Base-by-base conservation (phyloP, 2,113 vertebrate species). In the Psammodynastes pulverulentus region DNA sequence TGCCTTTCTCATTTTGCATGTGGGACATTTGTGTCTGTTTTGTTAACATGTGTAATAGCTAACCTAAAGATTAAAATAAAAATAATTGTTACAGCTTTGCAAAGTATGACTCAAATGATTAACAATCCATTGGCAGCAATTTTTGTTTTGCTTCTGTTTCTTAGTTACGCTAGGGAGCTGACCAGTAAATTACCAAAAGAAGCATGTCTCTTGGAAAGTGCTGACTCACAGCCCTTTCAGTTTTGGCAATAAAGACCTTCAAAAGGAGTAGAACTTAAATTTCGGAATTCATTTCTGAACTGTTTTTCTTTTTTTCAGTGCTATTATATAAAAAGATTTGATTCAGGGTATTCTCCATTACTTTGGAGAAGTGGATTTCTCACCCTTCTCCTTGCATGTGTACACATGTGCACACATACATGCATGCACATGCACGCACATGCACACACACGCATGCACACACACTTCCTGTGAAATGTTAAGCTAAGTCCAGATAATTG, bases 81-180 rank as follows among this genome's bases (percentile, higher is more conserved):
- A 88, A 92, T 45, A 86, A 89, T 89, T 49, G 89, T 85, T 86
- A 26, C 53, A 89, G 89, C 13, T 58, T 39, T 89, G 72, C 1
- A 45, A 89, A 51, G 88, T 58, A 89, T 58, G 46, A 84, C 15
- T 51, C 56, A 1, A 29, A 10, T 67, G 72, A 94, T 29, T 13
- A 84, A 21, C 88, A 87, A 39, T 87, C 1, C 6, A 29, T 89
- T 96, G 92, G 88, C 91, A 79, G 62, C 45, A 89, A 86, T 86
- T 90, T 90, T 89, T 93, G 13, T 39, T 94, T 92, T 13, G 0
- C 29, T 93, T 95, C 93, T 87, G 34, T 93, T 93, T 89, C 91
- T 92, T 94, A 89, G 10, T 93, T 91, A 43, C 91, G 12, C 43
- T 90, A 93, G 19, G 88, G 6, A 72, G 72, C 85, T 92, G 67